Evolutionary conservation across 30 jellyfish, hydroid and myxozoan species (phyloP), one percentile per base, ranked within the genome.

Genomic region (Pseudorhiza aurosa): DNA sequence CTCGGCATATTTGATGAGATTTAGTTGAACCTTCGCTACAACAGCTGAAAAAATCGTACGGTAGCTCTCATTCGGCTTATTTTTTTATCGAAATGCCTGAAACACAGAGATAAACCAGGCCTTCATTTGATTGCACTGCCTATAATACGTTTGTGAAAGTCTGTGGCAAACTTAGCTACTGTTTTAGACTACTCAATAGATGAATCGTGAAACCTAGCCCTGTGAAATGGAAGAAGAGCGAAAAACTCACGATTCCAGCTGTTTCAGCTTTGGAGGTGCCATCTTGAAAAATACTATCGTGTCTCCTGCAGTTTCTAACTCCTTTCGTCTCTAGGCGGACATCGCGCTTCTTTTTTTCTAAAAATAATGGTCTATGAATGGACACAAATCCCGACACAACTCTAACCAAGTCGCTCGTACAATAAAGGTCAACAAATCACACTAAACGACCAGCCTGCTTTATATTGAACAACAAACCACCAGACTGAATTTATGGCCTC

Each of bases 201-300:
- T n/a, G n/a, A n/a, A n/a, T n/a, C 50, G 50, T 5, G 50, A 7
- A 12, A 39, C 50, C 50, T 12, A 39, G 12, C 50, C 50, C 50
- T 5, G 12, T 12, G 12, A 39, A 39, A 12, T 39, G 50, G n/a
- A n/a, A n/a, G n/a, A n/a, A 2, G 44, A 11, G 8, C 29, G 27
- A 30, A 44, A 9, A 37, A 77, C 89, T 46, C 53, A 77, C 89
- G 94, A 58, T 39, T 82, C 94, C 87, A 82, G 87, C 87, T 82
- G 94, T 78, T 71, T 82, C 75, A 82, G 46, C 44, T 69, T 82
- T n/a, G 68, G 87, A 42, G 63, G 94, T 44, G 84, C 94, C 86
- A 65, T 82, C 30, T 45, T 69, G 35, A 53, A 53, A 14, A 14
- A 4, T 7, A 39, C 10, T 39, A 39, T 39, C 50, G 7, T 12